These are phyloP conservation scores for Mythimna impura DNA, from an alignment of 2,888 invertebrate species.

Conservation along the genomic window DNA sequence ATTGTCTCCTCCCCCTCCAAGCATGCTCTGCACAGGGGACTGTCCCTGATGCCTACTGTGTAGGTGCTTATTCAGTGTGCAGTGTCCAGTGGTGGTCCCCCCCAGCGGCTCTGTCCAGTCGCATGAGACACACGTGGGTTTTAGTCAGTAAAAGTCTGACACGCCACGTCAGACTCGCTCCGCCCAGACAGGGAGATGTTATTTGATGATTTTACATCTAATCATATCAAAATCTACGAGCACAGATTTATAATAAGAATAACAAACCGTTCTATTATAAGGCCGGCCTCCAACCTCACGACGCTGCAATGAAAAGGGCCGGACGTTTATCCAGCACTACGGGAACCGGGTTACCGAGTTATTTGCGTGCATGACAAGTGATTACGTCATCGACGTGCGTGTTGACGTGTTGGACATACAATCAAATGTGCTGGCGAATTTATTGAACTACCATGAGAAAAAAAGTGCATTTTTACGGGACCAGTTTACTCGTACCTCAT, in stretches of 20 bases:
- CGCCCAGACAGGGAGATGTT: too few species aligned
- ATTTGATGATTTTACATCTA: too few species aligned
- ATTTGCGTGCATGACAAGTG: constrained; percentile 71
- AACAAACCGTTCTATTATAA: constrained; percentile 45
- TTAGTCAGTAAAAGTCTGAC: too few species aligned
- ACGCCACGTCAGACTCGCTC: background rate
- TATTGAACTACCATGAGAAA: background rate
- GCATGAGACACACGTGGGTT: too few species aligned
- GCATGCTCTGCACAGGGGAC: too few species aligned
- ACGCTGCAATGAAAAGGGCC: constrained; percentile 59
- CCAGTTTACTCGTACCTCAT: too few species aligned
- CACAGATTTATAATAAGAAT: constrained; percentile 34
- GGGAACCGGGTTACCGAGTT: constrained; percentile 72
- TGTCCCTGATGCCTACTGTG: too few species aligned
- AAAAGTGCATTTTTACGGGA: background rate
- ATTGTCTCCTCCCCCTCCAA: too few species aligned
- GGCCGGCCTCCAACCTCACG: constrained; percentile 52
- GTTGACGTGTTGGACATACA: constrained; percentile 23
- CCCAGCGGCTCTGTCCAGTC: too few species aligned
- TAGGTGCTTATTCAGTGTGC: too few species aligned
- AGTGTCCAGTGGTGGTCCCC: too few species aligned
- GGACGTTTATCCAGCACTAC: constrained; percentile 57
- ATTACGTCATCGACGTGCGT: constrained; percentile 68
- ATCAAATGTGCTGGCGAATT: constrained; percentile 9
- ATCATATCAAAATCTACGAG: constrained; percentile 7